Evolutionary conservation across 2,888 invertebrate genomes (phyloP), one percentile per base, ranked within the genome.

Genomic region (Tetragonisca angustula): DNA sequence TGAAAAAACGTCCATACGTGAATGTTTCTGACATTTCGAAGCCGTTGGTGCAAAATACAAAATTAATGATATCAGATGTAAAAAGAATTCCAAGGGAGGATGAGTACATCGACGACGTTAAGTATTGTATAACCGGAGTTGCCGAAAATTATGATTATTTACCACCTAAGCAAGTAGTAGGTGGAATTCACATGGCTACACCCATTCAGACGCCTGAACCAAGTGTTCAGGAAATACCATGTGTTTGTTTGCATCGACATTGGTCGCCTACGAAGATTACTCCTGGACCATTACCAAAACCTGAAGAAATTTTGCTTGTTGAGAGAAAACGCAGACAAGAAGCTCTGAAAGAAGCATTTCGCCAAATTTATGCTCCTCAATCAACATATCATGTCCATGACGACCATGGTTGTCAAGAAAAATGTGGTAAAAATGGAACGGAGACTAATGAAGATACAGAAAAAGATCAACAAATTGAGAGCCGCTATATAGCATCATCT

Each of bases 121-220:
- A 89, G 9, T 92, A 91, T 61, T 89, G 87, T 73, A 85, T 92
- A 50, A 81, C 84, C 5, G 92, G 92, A 36, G 80, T 92, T 2
- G 84, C 88, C 4, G 90, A 91, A 78, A 87, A 89, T 76, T 83
- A 84, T 24, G 79, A 81, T 6, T 87, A 91, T 88, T 84, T 83
- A 15, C 76, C 88, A 21, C 76, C 87, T 1, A 79, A 87, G 36
- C 77, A 77, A 70, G 73, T 92, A 56, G 54, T 92, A 13, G 83
- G 76, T 32, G 93, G 92, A 17, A 61, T 93, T 6, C 85, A 78
- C 13, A 89, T 93, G 90, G 81, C 87, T 17, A 92, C 93, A 59
- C 92, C 93, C 1, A 27, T 88, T 24, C 81, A 81, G 15, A 93
- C 93, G 15, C 92, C 92, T 3, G 81, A 88, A 61, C 79, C 85